Evolutionary conservation across 1,140 invertebrate genomes (phyloP), one percentile per base, ranked within the genome.

Genomic region (Venustaconcha ellipsiformis): DNA sequence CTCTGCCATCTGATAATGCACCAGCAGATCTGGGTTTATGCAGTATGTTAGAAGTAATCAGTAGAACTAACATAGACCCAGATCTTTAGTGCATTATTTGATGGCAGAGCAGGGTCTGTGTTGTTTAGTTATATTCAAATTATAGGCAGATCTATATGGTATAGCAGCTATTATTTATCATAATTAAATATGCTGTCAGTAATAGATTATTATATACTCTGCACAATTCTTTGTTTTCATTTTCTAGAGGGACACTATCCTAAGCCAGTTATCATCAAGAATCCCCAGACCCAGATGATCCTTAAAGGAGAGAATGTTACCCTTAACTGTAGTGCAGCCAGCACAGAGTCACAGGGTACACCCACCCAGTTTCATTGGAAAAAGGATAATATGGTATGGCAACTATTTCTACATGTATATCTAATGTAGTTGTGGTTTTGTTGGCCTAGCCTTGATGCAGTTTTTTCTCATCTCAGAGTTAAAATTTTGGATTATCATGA

Each of bases 231-330:
- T 14, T 20, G 14, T 70, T 70, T n/a, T n/a, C 37, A n/a, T 57
- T 37, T 80, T 80, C 30, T 74, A 84, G 86, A 70, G 80, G 93
- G 93, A 92, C 94, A 95, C 85, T 95, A 94, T 79, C 95, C 96
- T 14, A 97, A 96, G 88, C 97, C 97, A 0, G 92, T 93, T 74
- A 94, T 98, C 59, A 92, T 94, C 13, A 93, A 95, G 84, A 94
- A 96, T 84, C 96, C 96, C 1, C 92, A 92, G 80, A 93, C 93
- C 67, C 93, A 95, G 83, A 92, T 95, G 81, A 95, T 95, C 20
- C 93, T 97, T 58, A 96, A 95, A 89, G 95, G 95, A 14, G 93
- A 93, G 56, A 96, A 96, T 83, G 93, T 96, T 14, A 94, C 93
- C 20, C 88, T 98, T 64, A 91, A 92, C 70, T 98, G 97, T 90